Evolutionary conservation across 2,113 vertebrate species (phyloP).

Genomic region (Cinclus mexicanus): DNA sequence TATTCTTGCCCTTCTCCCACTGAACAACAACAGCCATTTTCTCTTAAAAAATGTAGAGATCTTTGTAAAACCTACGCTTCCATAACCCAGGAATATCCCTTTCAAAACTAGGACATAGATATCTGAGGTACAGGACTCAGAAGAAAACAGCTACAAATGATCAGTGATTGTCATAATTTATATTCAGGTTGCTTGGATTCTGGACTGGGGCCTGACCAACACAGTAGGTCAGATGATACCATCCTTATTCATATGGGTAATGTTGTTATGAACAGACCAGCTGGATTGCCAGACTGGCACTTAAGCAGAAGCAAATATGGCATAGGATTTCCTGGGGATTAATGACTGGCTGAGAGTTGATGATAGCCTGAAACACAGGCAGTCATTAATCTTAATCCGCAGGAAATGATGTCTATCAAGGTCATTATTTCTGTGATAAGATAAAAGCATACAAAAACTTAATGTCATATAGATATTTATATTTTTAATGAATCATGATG

Average conservation of each 20-base stretch:
- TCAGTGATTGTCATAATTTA: not conserved
- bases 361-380: constrained; percentile 48
- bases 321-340: constrained; percentile 65
- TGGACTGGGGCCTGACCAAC: not conserved
- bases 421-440: constrained; percentile 52
- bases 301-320: constrained; percentile 62
- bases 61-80: not conserved
- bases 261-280: not conserved
- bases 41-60: not conserved
- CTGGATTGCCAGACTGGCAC: constrained; percentile 28
- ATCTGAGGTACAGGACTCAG: not conserved
- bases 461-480: not conserved
- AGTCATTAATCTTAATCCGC: constrained; percentile 59
- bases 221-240: not conserved
- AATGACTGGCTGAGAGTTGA: constrained; percentile 52
- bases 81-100: not conserved
- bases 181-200: not conserved
- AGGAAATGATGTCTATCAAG: constrained; percentile 41
- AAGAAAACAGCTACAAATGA: not conserved
- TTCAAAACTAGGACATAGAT: not conserved
- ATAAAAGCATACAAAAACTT: constrained; percentile 9
- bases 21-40: not conserved
- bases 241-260: not conserved
- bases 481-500: constrained; percentile 4
- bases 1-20: not conserved